Evolutionary conservation across 2,113 vertebrate species (phyloP), one percentile per base, ranked within the genome.

Genomic region (Xiphophorus hellerii): DNA sequence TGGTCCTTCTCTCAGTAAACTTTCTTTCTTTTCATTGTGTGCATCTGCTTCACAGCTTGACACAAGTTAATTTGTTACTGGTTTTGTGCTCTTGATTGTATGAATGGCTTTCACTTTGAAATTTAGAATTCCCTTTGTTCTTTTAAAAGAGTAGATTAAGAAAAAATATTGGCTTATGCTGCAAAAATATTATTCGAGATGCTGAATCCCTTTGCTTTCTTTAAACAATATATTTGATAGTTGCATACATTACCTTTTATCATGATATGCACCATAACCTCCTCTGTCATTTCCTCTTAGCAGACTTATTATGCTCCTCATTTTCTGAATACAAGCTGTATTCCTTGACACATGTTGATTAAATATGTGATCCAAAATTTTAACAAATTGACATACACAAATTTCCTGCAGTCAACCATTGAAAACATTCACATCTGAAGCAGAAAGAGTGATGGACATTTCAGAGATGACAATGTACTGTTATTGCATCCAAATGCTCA

Each of bases 341-440:
- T 80, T 85, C 74, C 70, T 35, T 87, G 88, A 89, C 62, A 71
- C 77, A 91, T 89, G 84, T 77, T 89, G 77, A 90, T 86, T 91
- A 84, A 73, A 70, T 69, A 89, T 87, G 86, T 87, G 88, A 83
- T 85, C 73, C 74, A 81, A 91, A 84, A 78, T 79, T 71, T 69
- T 58, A 31, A 82, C 28, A 66, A 42, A 63, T 17, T 69, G 29
- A 28, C 35, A 28, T 51, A 3, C 29, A 44, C 61, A 69, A 58
- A n/a, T 28, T 48, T 54, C 51, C 20, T 66, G 6, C 62, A 66
- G 37, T 33, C 11, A 60, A 66, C 30, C 42, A 31, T 51, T n/a
- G 35, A 60, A 54, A 74, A 42, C 63, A 71, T 31, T 80, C 63
- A 66, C 69, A 84, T 60, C 22, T 62, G 39, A 66, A 65, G 66